Percentiles rank a stretch among this genome's conserved stretches.
Conservation (phyloP, 2,888 invertebrate genomes). For the Xestia sexstrigata region DNA sequence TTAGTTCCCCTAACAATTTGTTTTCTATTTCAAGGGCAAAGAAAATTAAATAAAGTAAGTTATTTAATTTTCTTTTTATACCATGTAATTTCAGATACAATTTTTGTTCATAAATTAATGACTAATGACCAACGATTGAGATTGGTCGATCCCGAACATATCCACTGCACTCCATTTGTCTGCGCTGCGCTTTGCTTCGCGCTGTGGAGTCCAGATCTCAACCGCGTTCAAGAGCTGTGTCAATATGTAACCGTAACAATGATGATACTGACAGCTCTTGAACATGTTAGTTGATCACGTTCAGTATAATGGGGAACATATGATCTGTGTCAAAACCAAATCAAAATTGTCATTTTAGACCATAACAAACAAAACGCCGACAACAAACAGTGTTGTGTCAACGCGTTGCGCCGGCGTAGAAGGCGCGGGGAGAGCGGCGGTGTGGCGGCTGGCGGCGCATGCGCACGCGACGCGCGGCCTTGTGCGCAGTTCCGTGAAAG, state of each 20-base stretch:
- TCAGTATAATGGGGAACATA: not conserved
- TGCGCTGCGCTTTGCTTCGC: not conserved
- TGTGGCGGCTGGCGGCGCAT: conserved; percentile 28
- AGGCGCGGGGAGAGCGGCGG: conserved; percentile 31
- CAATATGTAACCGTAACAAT: not conserved
- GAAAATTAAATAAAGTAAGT: too few relatives aligned
- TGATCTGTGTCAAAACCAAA: not conserved
- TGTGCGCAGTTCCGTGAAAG: conserved; percentile 78
- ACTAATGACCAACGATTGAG: not conserved
- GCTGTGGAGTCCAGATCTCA: not conserved
- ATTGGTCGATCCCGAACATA: not conserved
- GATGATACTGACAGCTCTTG: not conserved
- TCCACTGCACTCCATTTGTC: not conserved
- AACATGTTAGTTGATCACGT: not conserved
- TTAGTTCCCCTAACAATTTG: not conserved
- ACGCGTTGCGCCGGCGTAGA: conserved; percentile 34
- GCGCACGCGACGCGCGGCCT: conserved; percentile 71
- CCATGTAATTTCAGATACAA: too few relatives aligned
- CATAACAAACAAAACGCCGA: conserved; percentile 19
- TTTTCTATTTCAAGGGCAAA: not conserved
- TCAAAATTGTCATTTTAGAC: not conserved
- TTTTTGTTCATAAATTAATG: too few relatives aligned
- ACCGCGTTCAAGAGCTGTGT: not conserved
- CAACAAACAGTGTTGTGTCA: conserved; percentile 36
- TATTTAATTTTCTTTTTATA: too few relatives aligned